These are phyloP conservation scores for Mamestra configurata DNA, from an alignment of 1,140 invertebrate genomes.

Conservation along the genomic window DNA sequence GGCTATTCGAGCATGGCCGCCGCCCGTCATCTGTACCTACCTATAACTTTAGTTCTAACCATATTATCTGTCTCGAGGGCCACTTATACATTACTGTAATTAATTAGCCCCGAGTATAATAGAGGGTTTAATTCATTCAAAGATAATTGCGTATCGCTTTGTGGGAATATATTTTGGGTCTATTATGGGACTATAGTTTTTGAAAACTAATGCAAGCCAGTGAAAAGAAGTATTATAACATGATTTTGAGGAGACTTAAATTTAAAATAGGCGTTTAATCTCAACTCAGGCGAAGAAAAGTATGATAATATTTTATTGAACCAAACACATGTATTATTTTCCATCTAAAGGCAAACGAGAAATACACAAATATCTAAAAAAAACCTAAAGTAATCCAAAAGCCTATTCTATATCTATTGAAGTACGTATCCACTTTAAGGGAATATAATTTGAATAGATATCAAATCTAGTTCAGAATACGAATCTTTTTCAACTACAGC, in stretches of 20 bases:
- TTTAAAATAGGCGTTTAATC: too few species aligned
- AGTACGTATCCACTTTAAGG: not conserved
- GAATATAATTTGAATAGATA: not conserved
- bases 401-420: not conserved
- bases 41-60: constrained; percentile 2
- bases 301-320: too few species aligned
- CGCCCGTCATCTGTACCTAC: not conserved
- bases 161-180: constrained; percentile 6
- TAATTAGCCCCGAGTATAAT: constrained; percentile 26
- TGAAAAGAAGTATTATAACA: too few species aligned
- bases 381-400: too few species aligned
- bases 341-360: too few species aligned
- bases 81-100: constrained; percentile 40
- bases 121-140: constrained; percentile 46
- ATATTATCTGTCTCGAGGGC: constrained; percentile 24
- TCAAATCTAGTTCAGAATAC: not conserved
- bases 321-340: too few species aligned
- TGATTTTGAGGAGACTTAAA: too few species aligned
- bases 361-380: too few species aligned
- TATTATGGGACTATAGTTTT: not conserved
- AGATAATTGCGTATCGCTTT: constrained; percentile 36
- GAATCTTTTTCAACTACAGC: not conserved
- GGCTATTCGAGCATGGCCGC: not conserved
- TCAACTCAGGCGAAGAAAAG: too few species aligned
- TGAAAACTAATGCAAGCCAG: not conserved